Base-by-base conservation (phyloP, 2,113 vertebrate species). In the Notarius quadriscutis region DNA sequence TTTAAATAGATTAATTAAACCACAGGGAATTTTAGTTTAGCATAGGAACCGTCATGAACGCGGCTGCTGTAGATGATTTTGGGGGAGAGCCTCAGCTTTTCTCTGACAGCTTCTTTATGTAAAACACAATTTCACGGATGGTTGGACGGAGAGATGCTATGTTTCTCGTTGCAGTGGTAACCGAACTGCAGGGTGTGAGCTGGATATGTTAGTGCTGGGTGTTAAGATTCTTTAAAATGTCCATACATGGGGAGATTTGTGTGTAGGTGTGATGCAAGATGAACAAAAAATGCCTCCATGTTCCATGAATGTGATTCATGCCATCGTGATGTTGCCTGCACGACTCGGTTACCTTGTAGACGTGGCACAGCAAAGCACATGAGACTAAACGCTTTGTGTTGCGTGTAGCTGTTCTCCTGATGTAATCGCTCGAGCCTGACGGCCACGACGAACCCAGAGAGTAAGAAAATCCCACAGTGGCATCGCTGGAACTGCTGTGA, bases 11-110 rank as follows among this genome's bases (percentile, higher is more conserved):
- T 87, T 90, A 90, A 90, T 90, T 86, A 90, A 91, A 86, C 88
- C 88, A 78, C 34, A 51, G 89, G 86, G 81, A 88, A 84, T 63
- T 81, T 50, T 78, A 89, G 89, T 91, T 91, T 93, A 92, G 89
- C 63, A 67, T 87, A 91, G 91, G 79, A 80, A 91, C 90, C 92
- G 90, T 91, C 91, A 90, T 41, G 88, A 92, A 92, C 92, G 91
- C 89, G 87, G 75, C 84, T 92, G 87, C 80, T 85, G 89, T 92
- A 90, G 92, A 93, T 82, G 87, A 85, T 91, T 53, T 81, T 48
- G 79, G 30, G 79, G 79, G 55, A 89, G 78, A 34, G 75, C 60
- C 25, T 82, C 72, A 81, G 83, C 71, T 81, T 86, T 92, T 87
- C 88, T 89, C 25, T 85, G 89, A 86, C 17, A 7, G 51, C 53